A percentile compares a stretch with the other conserved stretches of the same genome.
Conservation (phyloP, 2,797 vertebrate species). For the Xyrichtys novacula region DNA sequence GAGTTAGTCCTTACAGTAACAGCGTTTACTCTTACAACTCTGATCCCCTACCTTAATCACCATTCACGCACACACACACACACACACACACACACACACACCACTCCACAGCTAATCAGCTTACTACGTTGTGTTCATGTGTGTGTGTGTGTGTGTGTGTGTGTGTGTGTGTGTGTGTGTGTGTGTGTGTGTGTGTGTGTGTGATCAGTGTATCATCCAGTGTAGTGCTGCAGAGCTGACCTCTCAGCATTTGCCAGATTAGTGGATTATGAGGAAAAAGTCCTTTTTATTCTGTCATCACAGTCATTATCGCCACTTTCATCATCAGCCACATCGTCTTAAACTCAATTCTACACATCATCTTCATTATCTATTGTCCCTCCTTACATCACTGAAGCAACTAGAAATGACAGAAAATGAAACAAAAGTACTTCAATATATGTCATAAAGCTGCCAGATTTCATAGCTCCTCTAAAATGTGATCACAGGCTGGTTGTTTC, state of each 20-base stretch:
- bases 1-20: constrained; percentile 46
- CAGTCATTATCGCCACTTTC: constrained; percentile 19
- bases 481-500: too few relatives aligned
- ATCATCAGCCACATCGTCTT: constrained; percentile 16
- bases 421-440: not conserved
- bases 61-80: constrained; percentile 37
- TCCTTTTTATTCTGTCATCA: constrained; percentile 27
- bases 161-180: too few relatives aligned
- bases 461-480: too few relatives aligned
- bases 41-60: constrained; percentile 42
- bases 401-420: constrained; percentile 3
- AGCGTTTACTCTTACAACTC: constrained; percentile 30
- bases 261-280: constrained; percentile 40
- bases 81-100: constrained; percentile 26
- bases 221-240: constrained; percentile 50
- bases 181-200: constrained; percentile 29
- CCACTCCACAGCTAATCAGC: constrained; percentile 62
- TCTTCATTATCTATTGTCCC: constrained; percentile 2
- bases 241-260: constrained; percentile 56
- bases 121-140: too few relatives aligned
- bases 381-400: not conserved
- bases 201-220: constrained; percentile 29
- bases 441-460: too few relatives aligned
- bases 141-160: too few relatives aligned
- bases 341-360: not conserved